Conservation (phyloP, 2,113 vertebrate species). For the Elachura formosa region DNA sequence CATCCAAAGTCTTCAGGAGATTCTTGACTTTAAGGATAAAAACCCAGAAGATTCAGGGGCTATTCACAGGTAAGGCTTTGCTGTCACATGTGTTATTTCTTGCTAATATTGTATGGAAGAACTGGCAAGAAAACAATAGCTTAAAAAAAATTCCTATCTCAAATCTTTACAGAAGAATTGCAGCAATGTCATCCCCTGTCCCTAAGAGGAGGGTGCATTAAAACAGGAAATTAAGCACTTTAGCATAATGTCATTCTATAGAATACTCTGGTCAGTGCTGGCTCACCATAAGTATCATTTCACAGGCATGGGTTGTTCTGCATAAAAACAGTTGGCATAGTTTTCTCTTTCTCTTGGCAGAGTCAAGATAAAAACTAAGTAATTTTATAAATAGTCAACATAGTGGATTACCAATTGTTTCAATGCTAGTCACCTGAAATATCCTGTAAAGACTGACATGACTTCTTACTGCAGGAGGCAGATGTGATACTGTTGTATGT, state of each 20-base stretch:
- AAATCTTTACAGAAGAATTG: neutral
- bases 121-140: neutral
- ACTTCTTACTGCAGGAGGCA: neutral
- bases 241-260: neutral
- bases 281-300: neutral
- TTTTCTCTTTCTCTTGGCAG: neutral
- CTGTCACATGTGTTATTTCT: neutral
- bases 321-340: neutral
- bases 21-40: conserved; percentile 90
- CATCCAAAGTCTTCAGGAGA: conserved; percentile 90
- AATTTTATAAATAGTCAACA: neutral
- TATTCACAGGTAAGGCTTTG: conserved; percentile 79
- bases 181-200: neutral
- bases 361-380: neutral
- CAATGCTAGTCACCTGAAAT: neutral
- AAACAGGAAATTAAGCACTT: neutral
- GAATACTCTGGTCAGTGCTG: neutral
- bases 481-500: neutral
- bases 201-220: neutral
- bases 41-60: conserved; percentile 81
- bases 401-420: neutral
- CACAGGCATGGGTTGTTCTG: neutral
- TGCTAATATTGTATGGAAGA: neutral
- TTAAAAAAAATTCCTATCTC: neutral
- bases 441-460: neutral